Evolutionary conservation across 2,888 invertebrate genomes (phyloP), one percentile per base, ranked within the genome.

Genomic region (Acleris literana): DNA sequence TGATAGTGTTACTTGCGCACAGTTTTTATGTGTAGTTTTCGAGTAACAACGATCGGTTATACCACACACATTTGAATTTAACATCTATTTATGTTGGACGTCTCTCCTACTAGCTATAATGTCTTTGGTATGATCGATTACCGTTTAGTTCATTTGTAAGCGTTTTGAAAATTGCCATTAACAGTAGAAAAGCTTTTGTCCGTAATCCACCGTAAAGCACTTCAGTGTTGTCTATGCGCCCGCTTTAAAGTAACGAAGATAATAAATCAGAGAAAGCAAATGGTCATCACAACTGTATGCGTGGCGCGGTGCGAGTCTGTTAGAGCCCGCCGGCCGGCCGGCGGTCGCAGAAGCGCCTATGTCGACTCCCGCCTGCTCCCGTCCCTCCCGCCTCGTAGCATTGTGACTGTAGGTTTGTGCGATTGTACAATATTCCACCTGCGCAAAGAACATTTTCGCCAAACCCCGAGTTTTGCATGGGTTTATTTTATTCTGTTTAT

Each of bases 281-380:
- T 83, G 80, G 82, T 89, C 92, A 92, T 91, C 92, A 92, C 92
- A 91, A 90, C 87, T 88, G 22, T 63, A 63, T 53, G 85, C 86
- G 89, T 89, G 90, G 86, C 90, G 88, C 88, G 83, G 85, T 85
- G 88, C 87, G 81, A 77, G 29, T 79, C 75, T 79, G 78, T 82
- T 77, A 77, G 78, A 79, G 79, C 76, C n/a, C n/a, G 44, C 43
- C 20, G n/a, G 56, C 44, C 13, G 13, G 51, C 51, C 17, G 17
- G 17, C 51, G 90, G 88, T 91, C 92, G 91, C 91, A 85, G 76
- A 78, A 77, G 79, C 86, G 83, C 87, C 86, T 84, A 86, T 84
- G 84, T 86, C 86, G 86, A 80, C 69, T 71, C 77, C 76, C 76
- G 63, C 22, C 64, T 71, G 72, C 71, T 69, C 69, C 66, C 33